phyloP scores from a whole-genome alignment of 2,113 vertebrate genomes.

The Zootoca vivipara region DNA sequence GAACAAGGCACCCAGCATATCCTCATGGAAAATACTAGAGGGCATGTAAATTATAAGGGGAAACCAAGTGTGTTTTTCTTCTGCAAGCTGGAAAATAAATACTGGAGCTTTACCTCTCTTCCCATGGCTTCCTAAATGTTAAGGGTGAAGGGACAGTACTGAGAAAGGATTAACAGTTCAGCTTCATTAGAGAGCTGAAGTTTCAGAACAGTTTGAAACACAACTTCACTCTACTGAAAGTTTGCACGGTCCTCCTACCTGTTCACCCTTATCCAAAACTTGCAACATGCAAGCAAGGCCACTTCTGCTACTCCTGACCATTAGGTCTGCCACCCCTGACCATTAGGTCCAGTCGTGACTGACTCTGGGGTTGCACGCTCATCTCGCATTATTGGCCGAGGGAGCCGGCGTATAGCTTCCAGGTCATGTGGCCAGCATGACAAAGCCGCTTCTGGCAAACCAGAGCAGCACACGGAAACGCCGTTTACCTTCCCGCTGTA shows the following conservation, averaged over 20 bases:
- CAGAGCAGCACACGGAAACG: no score
- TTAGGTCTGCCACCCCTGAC: no score
- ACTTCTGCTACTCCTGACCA: neutral
- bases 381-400: no score
- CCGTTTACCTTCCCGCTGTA: no score
- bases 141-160: neutral
- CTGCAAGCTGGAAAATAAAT: constrained; percentile 17
- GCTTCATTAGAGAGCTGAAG: neutral
- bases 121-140: constrained; percentile 37
- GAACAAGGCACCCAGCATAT: constrained; percentile 43
- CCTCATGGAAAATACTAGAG: neutral
- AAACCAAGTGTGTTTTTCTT: constrained; percentile 37
- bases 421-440: no score
- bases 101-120: constrained; percentile 18
- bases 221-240: neutral
- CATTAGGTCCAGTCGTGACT: no score
- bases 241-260: neutral
- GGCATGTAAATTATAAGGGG: constrained; percentile 1
- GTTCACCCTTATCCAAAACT: neutral
- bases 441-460: no score
- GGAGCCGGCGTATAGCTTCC: no score
- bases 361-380: no score
- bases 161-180: neutral
- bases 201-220: constrained; percentile 7
- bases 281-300: neutral